phyloP scores from a whole-genome alignment of 2,888 invertebrate species.

The Meta bourneti region DNA sequence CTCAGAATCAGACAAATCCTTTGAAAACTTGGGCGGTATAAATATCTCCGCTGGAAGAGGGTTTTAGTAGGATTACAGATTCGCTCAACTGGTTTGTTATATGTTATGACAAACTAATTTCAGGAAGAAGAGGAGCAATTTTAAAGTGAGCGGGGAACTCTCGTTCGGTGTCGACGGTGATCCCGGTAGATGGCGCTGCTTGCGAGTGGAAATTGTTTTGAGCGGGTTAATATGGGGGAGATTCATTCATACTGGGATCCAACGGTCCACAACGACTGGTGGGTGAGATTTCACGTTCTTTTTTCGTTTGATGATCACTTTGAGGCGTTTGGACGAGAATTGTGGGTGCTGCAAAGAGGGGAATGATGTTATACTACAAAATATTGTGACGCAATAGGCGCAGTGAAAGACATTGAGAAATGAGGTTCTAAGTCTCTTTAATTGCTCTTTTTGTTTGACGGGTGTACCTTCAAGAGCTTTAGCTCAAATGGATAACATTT shows the following conservation, averaged over 20 bases:
- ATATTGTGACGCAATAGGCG: no score
- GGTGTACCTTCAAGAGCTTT: no score
- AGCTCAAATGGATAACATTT: no score
- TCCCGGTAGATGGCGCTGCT: slow-evolving; percentile 59
- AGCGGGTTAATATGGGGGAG: slow-evolving; percentile 53
- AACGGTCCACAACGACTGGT: slow-evolving; percentile 31
- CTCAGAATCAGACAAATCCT: slow-evolving; percentile 22
- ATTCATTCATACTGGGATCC: slow-evolving; percentile 63
- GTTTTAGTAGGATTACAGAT: slow-evolving; percentile 67
- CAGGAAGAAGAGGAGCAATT: slow-evolving; percentile 60
- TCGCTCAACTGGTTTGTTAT: slow-evolving; percentile 57
- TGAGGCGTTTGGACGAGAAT: no score
- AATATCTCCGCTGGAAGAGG: slow-evolving; percentile 2
- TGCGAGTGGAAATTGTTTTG: slow-evolving; percentile 62
- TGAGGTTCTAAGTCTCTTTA: no score
- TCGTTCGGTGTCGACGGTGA: slow-evolving; percentile 46
- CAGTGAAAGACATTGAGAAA: no score
- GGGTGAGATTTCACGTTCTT: not conserved
- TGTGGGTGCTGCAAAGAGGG: no score
- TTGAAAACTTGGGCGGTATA: no score
- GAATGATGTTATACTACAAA: no score
- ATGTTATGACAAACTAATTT: slow-evolving; percentile 75
- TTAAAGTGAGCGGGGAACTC: slow-evolving; percentile 66
- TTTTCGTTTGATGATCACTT: no score
- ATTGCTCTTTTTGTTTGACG: no score